Base-by-base conservation (phyloP, 1,140 invertebrate genomes). In the Drosophila biarmipes region DNA sequence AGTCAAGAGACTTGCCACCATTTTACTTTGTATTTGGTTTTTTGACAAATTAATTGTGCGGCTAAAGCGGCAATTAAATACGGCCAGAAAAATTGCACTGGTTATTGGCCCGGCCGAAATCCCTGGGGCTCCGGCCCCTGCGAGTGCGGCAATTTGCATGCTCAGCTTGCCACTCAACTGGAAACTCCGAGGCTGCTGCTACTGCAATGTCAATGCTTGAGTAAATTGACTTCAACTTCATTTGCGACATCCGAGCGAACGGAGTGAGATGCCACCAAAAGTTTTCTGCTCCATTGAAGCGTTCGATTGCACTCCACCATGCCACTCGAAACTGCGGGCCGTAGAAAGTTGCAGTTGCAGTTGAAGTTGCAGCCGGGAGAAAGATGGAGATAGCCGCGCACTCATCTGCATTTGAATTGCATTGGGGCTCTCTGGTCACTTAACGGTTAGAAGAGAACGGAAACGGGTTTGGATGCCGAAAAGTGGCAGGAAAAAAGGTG, bases 221-320 rank as follows among this genome's bases (percentile, higher is more conserved):
- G 58, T 55, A 80, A 85, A 85, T 76, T 77, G 75, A 78, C 67
- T 76, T 63, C 67, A 78, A 75, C 73, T 80, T 73, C 77, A 86
- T 69, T 78, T 80, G 69, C 57, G 69, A 56, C 45, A 63, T 42
- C 27, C 29, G 8, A 15, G 17, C 38, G 7, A 17, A 43, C 27
- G 29, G 31, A 48, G 40, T 11, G 38, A 46, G 40, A 56, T 69
- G 73, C 72, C 62, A 75, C 82, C 73, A 69, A 78, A 64, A 67
- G 55, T 82, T 86, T 86, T 86, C 84, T 89, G 82, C 82, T 86
- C 82, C 84, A 86, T 89, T 82, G 82, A 86, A 86, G 82, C 82
- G 89, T 86, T 86, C 82, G 80, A 86, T 86, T 89, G 78, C 46
- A 63, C 58, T 21, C 21, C 46, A 24, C 24, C 5, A n/a, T n/a